phyloP scores from a whole-genome alignment of 2,797 vertebrate species.

The Leuciscus waleckii region DNA sequence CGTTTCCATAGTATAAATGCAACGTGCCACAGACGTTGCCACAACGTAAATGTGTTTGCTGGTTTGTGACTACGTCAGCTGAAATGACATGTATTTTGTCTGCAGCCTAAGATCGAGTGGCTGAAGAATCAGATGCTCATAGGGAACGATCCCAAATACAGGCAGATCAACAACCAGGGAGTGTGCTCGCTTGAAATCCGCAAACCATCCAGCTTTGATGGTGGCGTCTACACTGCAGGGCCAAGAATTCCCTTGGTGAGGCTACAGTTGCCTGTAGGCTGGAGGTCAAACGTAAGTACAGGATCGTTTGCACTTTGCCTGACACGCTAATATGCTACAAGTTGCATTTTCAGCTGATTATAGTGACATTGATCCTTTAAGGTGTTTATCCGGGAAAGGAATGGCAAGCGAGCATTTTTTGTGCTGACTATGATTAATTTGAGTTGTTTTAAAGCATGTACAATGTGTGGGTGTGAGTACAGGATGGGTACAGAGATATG shows the following conservation, averaged over 20 bases:
- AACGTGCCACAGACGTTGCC: too few species aligned
- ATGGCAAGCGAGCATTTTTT: conserved; percentile 3
- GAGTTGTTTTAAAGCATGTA: neutral
- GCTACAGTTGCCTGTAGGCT: conserved; percentile 89
- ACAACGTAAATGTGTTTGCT: too few species aligned
- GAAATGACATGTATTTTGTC: conserved; percentile 4
- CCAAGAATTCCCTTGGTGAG: conserved; percentile 87
- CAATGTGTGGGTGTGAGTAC: neutral
- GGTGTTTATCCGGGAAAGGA: conserved; percentile 20
- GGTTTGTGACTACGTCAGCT: neutral
- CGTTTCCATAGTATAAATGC: too few species aligned
- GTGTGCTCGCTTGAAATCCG: conserved; percentile 96
- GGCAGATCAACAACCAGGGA: conserved; percentile 88
- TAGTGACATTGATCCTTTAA: conserved; percentile 6
- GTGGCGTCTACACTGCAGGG: conserved; percentile 93
- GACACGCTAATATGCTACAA: neutral
- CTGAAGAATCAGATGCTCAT: conserved; percentile 96
- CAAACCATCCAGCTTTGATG: conserved; percentile 90
- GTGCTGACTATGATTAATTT: conserved; percentile 10
- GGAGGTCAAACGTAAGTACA: conserved; percentile 89
- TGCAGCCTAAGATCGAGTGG: conserved; percentile 92
- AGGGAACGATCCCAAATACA: conserved; percentile 90
- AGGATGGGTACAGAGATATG: neutral
- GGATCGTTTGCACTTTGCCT: conserved; percentile 19
- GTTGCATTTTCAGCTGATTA: conserved; percentile 21